Evolutionary conservation across 2,888 invertebrate species (phyloP), one percentile per base, ranked within the genome.

Genomic region (Pandemis corylana): DNA sequence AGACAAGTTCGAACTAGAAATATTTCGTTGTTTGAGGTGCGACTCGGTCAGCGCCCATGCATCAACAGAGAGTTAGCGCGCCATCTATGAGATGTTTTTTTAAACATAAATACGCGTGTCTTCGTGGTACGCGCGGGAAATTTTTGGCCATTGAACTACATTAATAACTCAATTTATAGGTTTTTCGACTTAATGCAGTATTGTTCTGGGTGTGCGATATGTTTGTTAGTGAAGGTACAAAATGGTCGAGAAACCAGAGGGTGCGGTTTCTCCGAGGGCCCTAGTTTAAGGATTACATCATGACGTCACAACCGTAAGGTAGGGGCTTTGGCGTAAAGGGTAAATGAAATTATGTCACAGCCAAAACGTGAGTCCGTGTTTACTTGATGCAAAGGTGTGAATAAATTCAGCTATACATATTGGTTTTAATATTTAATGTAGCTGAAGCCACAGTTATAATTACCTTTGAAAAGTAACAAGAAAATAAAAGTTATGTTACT

Each of bases 221-320:
- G 53, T 63, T 63, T 70, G 70, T 53, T 49, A 53, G 63, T 49
- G 41, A 20, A 70, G 63, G 12, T 13, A 51, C 63, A 51, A 70
- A 70, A 64, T 49, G 62, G 62, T 20, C 53, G 70, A 41, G 70
- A 46, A 49, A 63, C 51, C 46, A n/a, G 49, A 63, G 63, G 70
- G 53, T 70, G 70, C 63, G 70, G 70, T 70, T 70, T 61, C 63
- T 44, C 70, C 20, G 56, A 63, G 49, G 63, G 41, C 7, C 51
- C 42, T 63, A 64, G 63, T 41, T 63, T 70, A 41, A 15, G 63
- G 70, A 70, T 70, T 63, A 63, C 63, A 42, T 28, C 53, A 15
- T 70, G 63, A 63, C 70, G 63, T 51, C 70, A 70, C 51, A 53
- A 15, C 44, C 63, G 15, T 70, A 42, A 41, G 51, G 42, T n/a